Evolutionary conservation across 2,113 vertebrate genomes (phyloP).

Genomic region (Cyphomyrus discorhynchus): DNA sequence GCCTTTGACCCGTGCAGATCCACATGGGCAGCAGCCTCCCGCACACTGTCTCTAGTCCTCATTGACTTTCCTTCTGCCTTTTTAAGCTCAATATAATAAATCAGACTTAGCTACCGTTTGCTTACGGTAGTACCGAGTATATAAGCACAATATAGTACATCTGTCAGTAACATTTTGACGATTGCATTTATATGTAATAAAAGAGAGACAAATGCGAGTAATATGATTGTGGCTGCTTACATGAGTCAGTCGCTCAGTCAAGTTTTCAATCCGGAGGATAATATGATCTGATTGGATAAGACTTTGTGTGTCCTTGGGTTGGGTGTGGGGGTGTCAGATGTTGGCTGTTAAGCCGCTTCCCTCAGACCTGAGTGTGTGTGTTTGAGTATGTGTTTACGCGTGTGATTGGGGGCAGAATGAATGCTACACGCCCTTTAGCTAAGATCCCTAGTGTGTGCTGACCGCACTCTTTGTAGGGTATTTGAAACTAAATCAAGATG

Average conservation of each 20-base stretch:
- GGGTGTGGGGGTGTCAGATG: not conserved
- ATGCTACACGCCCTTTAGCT: not conserved
- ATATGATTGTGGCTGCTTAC: not conserved
- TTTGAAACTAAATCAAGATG: not conserved
- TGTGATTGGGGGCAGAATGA: not conserved
- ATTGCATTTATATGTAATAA: not conserved
- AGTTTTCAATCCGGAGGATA: not conserved
- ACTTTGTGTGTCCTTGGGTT: not conserved
- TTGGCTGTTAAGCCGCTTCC: not conserved
- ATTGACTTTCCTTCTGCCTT: not conserved
- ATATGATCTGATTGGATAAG: not conserved
- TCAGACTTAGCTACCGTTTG: not conserved
- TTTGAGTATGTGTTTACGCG: constrained; percentile 19
- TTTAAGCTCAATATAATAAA: not conserved
- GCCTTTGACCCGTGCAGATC: not conserved
- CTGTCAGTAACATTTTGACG: not conserved
- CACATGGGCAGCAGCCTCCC: not conserved
- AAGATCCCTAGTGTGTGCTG: constrained; percentile 27
- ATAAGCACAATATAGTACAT: not conserved
- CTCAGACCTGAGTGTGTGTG: not conserved
- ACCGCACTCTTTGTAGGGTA: constrained; percentile 30
- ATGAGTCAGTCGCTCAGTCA: not conserved
- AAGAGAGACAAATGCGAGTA: not conserved
- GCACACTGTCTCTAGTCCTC: not conserved
- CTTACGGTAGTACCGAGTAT: not conserved